Evolutionary conservation across 53 echinoderm and acorn worm species (phyloP).

Genomic region (Echinometra lucunter): DNA sequence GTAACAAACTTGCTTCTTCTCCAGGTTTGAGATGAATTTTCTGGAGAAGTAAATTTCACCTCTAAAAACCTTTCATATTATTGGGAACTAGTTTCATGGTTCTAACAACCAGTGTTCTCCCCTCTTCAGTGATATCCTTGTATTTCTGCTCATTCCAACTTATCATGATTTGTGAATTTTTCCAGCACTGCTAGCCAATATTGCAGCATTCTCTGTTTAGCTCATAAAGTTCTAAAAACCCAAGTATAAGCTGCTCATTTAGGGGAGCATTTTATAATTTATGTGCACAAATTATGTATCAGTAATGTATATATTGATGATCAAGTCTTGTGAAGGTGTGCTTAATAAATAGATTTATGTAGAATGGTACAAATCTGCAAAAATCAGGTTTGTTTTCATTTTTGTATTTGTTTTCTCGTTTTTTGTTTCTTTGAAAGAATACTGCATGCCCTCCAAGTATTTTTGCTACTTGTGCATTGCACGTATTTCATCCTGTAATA

Average conservation of each 20-base stretch:
- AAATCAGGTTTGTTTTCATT: neutral
- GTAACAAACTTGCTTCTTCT: too few species aligned
- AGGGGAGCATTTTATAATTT: neutral
- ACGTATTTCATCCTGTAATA: too few species aligned
- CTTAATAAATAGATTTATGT: constrained; percentile 29
- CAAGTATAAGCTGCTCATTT: too few species aligned
- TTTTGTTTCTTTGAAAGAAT: too few species aligned
- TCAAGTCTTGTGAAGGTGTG: neutral
- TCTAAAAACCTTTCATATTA: too few species aligned
- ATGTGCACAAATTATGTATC: constrained; percentile 1
- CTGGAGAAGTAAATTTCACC: too few species aligned
- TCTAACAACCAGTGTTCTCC: neutral
- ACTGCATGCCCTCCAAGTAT: too few species aligned
- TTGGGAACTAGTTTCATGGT: too few species aligned
- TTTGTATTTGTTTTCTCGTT: neutral
- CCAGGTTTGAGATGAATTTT: too few species aligned
- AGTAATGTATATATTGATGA: neutral
- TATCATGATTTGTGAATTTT: neutral
- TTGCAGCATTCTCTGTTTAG: neutral
- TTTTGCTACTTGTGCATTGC: too few species aligned
- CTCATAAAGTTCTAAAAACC: neutral
- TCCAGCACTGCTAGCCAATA: neutral
- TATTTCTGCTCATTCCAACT: neutral
- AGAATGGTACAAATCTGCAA: neutral
- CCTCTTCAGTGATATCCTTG: too few species aligned